phyloP scores from a whole-genome alignment of 2,888 invertebrate genomes.

The Synanthedon andrenaeformis region DNA sequence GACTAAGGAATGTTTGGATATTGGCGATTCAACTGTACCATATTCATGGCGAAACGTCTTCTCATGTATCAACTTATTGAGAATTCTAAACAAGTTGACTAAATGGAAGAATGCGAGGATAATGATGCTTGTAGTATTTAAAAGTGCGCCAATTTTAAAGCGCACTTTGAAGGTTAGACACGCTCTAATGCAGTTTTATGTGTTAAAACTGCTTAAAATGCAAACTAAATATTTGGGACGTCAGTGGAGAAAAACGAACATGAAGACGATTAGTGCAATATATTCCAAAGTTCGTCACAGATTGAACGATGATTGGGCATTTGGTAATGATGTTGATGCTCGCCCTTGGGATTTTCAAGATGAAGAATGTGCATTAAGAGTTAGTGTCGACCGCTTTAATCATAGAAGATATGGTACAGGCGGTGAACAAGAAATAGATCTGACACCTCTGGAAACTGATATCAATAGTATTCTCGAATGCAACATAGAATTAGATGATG shows the following conservation, averaged over 20 bases:
- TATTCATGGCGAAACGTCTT: slow-evolving; percentile 99
- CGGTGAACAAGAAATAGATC: slow-evolving; percentile 67
- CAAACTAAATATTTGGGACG: slow-evolving; percentile 98
- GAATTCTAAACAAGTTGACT: slow-evolving; percentile 97
- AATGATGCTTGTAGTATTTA: slow-evolving; percentile 99
- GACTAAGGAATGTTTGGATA: slow-evolving; percentile 90
- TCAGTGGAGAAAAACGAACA: slow-evolving; percentile 99
- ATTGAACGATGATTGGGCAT: slow-evolving; percentile 99
- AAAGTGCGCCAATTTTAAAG: slow-evolving; percentile 98
- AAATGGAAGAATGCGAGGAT: slow-evolving; percentile 99
- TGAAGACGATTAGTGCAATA: slow-evolving; percentile 99
- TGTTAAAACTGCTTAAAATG: slow-evolving; percentile 97
- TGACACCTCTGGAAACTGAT: slow-evolving; percentile 81
- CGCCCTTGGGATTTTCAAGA: slow-evolving; percentile 98
- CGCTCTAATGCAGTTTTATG: slow-evolving; percentile 97
- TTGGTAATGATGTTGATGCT: slow-evolving; percentile 97
- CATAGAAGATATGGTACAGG: slow-evolving; percentile 84
- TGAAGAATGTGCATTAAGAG: slow-evolving; percentile 94
- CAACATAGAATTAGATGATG: slow-evolving; percentile 87
- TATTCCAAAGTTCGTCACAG: slow-evolving; percentile 97
- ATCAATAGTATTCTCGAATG: slow-evolving; percentile 84
- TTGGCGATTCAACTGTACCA: slow-evolving; percentile 81
- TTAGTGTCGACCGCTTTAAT: slow-evolving; percentile 96
- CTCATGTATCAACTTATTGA: slow-evolving; percentile 94
- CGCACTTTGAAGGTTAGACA: slow-evolving; percentile 95